These are phyloP conservation scores for Erpornis zantholeuca DNA, from an alignment of 2,113 vertebrate genomes.

Conservation along the genomic window DNA sequence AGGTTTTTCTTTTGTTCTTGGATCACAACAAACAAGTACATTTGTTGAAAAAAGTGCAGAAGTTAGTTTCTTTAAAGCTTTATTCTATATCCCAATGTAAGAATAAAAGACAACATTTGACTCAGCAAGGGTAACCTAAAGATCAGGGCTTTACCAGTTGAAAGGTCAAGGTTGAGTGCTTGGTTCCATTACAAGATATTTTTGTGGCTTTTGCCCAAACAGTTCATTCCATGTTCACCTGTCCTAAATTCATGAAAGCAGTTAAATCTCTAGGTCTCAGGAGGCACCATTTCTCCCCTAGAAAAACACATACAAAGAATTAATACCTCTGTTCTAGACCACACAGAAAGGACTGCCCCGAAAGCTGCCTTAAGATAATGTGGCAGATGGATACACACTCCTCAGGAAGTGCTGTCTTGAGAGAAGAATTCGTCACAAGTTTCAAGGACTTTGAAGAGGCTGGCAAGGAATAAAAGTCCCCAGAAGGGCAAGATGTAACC, in stretches of 20 bases:
- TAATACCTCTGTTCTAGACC: neutral
- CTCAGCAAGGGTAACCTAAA: neutral
- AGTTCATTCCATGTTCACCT: neutral
- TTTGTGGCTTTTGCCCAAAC: neutral
- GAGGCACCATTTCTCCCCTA: neutral
- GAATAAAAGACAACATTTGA: neutral
- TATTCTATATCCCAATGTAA: neutral
- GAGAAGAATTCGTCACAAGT: neutral
- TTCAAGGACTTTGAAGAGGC: neutral
- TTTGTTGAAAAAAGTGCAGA: neutral
- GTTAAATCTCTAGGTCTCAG: neutral
- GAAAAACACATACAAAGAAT: neutral
- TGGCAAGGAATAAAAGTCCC: neutral
- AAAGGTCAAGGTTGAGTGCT: accelerated
- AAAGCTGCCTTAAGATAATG: neutral
- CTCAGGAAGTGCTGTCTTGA: neutral
- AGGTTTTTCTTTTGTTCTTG: neutral
- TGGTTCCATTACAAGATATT: neutral
- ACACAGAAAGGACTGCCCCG: neutral
- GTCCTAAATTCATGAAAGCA: neutral
- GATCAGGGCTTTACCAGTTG: neutral
- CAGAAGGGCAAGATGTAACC: neutral
- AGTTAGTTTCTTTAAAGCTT: neutral
- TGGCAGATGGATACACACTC: neutral
- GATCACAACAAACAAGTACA: neutral